These are phyloP conservation scores for Periplaneta americana DNA, from an alignment of 1,140 invertebrate species.

Conservation along the genomic window DNA sequence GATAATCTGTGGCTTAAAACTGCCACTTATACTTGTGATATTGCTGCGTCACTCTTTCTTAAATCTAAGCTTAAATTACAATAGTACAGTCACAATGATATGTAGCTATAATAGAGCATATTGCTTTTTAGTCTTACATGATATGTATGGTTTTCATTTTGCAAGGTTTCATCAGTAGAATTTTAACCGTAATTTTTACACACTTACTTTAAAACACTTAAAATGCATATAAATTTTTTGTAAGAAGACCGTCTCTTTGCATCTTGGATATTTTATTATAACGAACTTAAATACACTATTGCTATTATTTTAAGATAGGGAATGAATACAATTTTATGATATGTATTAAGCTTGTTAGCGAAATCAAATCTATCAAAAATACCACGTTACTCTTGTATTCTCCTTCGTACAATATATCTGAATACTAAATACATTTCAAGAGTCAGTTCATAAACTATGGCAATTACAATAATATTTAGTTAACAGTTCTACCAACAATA, in stretches of 20 bases:
- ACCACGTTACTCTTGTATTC: neutral
- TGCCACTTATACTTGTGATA: neutral
- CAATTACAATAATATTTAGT: too few relatives aligned
- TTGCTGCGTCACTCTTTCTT: neutral
- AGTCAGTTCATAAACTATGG: too few relatives aligned
- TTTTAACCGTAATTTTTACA: neutral
- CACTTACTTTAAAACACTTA: neutral
- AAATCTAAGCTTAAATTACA: neutral
- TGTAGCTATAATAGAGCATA: neutral
- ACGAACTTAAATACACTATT: neutral
- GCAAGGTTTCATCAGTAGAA: neutral
- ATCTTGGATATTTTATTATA: neutral
- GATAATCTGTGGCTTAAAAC: neutral
- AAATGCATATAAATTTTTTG: neutral
- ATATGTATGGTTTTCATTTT: constrained; percentile 1
- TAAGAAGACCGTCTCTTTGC: neutral
- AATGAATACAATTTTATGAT: neutral
- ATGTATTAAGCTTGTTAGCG: neutral
- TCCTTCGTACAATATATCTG: too few relatives aligned
- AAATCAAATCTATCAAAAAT: neutral
- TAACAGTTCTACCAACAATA: too few relatives aligned
- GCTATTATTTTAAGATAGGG: neutral
- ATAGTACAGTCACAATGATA: neutral
- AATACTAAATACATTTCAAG: too few relatives aligned
- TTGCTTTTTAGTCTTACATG: neutral